These are phyloP conservation scores for Oxystoma pomonae DNA, from an alignment of 2,888 invertebrate genomes.

Conservation along the genomic window DNA sequence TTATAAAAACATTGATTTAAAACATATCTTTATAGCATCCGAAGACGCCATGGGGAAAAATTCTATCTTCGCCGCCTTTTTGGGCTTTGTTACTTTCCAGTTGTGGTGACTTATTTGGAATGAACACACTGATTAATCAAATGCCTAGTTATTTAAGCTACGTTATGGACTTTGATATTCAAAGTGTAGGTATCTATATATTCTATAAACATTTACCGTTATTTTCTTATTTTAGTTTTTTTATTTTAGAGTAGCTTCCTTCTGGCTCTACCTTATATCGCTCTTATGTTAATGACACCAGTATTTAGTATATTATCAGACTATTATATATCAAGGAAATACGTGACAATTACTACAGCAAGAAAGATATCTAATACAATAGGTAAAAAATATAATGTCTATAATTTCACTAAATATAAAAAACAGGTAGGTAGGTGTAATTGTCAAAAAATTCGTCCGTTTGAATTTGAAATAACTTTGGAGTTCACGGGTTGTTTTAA, in stretches of 20 bases:
- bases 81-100: conserved; percentile 11
- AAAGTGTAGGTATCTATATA: conserved; percentile 6
- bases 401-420: too few species aligned
- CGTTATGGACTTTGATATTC: conserved; percentile 14
- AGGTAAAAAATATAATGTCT: too few species aligned
- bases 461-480: too few species aligned
- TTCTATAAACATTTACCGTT: too few species aligned
- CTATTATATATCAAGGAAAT: conserved; percentile 49
- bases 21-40: not conserved
- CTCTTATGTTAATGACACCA: conserved; percentile 68
- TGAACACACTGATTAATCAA: conserved; percentile 12
- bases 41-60: conserved; percentile 10
- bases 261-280: conserved; percentile 69
- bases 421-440: too few species aligned
- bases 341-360: conserved; percentile 34
- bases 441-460: too few species aligned
- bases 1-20: too few species aligned
- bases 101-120: conserved; percentile 2
- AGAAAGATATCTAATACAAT: conserved; percentile 33
- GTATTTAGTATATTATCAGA: conserved; percentile 66
- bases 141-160: conserved; percentile 15
- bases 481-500: too few species aligned
- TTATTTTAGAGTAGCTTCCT: conserved; percentile 59
- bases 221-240: too few species aligned
- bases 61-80: conserved; percentile 8